Conservation (phyloP, 1,140 invertebrate genomes). For the Trichomalopsis sarcophagae region DNA sequence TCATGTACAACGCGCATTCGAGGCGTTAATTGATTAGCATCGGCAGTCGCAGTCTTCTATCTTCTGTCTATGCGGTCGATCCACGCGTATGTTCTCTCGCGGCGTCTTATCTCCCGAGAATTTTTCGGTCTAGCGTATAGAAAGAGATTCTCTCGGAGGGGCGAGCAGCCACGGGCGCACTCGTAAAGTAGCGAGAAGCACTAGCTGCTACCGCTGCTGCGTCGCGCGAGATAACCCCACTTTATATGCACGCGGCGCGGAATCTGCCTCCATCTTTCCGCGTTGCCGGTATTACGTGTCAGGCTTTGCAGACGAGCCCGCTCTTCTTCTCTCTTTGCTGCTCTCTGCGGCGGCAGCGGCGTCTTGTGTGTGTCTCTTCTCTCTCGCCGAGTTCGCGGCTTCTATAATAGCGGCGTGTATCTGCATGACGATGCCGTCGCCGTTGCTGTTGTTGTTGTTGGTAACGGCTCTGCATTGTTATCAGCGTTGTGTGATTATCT, state of each 20-base stretch:
- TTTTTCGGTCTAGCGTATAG: neutral
- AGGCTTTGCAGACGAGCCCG: conserved; percentile 38
- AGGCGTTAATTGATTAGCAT: too few relatives aligned
- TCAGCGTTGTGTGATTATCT: neutral
- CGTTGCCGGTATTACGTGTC: conserved; percentile 45
- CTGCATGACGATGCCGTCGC: neutral
- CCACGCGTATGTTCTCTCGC: too few relatives aligned
- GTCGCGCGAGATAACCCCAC: conserved; percentile 41
- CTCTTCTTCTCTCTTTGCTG: neutral
- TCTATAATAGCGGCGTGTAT: neutral
- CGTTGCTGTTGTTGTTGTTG: neutral
- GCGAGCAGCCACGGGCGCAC: neutral
- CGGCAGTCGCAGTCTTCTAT: too few relatives aligned
- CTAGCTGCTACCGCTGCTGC: neutral
- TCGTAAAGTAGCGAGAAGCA: conserved; percentile 35
- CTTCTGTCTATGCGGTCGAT: neutral
- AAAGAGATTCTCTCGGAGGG: conserved; percentile 25
- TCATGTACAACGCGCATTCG: too few relatives aligned
- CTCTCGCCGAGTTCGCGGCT: neutral
- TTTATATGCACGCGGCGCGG: conserved; percentile 47
- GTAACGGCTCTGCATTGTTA: neutral
- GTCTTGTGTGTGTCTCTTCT: neutral
- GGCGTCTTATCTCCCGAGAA: conserved; percentile 1
- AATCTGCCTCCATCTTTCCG: conserved; percentile 49
- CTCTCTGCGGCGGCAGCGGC: neutral